These are phyloP conservation scores for Scopus umbretta DNA, from an alignment of 2,113 vertebrate genomes.

Conservation along the genomic window DNA sequence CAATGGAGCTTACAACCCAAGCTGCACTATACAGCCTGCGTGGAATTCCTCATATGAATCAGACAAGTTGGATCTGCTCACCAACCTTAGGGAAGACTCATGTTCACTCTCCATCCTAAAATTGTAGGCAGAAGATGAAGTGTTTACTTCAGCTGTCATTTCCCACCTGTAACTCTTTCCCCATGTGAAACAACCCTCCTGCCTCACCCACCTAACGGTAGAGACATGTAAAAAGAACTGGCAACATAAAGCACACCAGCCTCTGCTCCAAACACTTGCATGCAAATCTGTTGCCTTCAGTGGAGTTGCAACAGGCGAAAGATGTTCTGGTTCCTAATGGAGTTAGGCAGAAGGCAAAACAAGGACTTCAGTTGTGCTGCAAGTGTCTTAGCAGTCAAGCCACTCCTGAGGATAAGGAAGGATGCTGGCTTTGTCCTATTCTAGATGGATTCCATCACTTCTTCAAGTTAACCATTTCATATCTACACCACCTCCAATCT, in stretches of 20 bases:
- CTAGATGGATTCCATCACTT: neutral
- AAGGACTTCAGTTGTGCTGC: neutral
- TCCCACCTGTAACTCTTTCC: neutral
- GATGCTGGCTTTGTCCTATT: neutral
- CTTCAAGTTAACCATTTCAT: neutral
- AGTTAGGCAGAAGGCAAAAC: neutral
- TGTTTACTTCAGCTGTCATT: neutral
- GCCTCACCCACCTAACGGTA: neutral
- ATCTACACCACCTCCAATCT: neutral
- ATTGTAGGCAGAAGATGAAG: neutral
- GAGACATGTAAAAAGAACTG: neutral
- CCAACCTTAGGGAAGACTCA: neutral
- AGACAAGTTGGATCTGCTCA: neutral
- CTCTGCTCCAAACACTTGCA: neutral
- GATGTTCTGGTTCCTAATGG: neutral
- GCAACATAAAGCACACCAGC: neutral
- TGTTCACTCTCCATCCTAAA: neutral
- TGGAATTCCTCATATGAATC: neutral
- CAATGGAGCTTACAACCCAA: neutral
- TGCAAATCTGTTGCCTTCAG: neutral
- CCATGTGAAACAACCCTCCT: neutral
- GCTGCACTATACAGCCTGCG: neutral
- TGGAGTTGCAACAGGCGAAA: neutral
- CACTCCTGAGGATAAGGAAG: neutral
- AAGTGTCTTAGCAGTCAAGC: neutral